Evolutionary conservation across 1,140 invertebrate species (phyloP).

Genomic region (Heterodera schachtii): DNA sequence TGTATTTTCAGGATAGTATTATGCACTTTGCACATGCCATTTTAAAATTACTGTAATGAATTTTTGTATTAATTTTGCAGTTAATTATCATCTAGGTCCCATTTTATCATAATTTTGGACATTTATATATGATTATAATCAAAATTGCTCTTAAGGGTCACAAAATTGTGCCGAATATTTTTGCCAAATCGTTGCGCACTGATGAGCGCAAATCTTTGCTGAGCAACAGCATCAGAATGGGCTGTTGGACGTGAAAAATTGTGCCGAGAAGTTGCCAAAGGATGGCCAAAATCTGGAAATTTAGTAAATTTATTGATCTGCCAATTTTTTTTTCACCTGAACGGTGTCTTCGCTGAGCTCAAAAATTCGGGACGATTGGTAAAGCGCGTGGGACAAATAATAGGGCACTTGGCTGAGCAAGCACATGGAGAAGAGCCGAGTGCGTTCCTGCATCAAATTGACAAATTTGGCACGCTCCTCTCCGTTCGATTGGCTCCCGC

Average conservation of each 20-base stretch:
- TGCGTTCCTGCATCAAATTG: slow-evolving; percentile 22
- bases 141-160: no score
- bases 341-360: neutral
- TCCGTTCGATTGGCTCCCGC: neutral
- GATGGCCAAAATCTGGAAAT: slow-evolving; percentile 15
- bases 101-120: no score
- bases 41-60: no score
- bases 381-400: slow-evolving; percentile 11
- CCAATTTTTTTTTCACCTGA: neutral
- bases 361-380: slow-evolving; percentile 12
- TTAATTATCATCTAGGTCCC: no score
- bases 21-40: no score
- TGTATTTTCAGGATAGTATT: no score
- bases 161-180: neutral
- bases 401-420: slow-evolving; percentile 29
- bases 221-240: slow-evolving; percentile 19
- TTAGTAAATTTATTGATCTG: neutral
- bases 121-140: no score
- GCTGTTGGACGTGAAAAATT: slow-evolving; percentile 29
- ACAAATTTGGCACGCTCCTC: slow-evolving; percentile 14
- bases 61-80: no score
- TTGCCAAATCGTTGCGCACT: neutral
- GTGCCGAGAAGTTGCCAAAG: slow-evolving; percentile 25
- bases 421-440: slow-evolving; percentile 19
- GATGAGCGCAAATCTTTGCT: slow-evolving; percentile 11